Base-by-base conservation (phyloP, 2,888 invertebrate species). In the Eupithecia exiguata region DNA sequence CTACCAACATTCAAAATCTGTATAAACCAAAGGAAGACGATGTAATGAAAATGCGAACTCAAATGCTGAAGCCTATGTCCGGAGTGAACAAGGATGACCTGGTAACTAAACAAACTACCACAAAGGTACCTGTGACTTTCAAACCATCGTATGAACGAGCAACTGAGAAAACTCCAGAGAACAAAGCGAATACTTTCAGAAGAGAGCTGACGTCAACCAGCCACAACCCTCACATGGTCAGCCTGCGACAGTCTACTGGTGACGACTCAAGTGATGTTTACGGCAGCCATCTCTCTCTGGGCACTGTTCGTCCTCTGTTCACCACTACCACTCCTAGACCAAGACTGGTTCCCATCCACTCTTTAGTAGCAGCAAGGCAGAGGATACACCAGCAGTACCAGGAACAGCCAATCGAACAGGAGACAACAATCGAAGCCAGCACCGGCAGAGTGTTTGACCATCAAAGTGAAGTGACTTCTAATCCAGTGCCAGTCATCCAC, bases 181-280 rank as follows among this genome's bases (percentile, higher is more conserved):
- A 88, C 69, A 93, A 95, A 83, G 95, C 96, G 2, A 96, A 96
- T 82, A 93, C 95, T 0, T 88, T 96, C 36, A 92, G 97, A 72
- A 91, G 96, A 61, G 96, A 97, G 82, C 87, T 97, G 46, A 90
- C 95, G 68, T 95, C 95, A 70, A 96, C 95, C n/a, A 91, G 94
- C 66, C 87, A 91, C 0, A 94, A 95, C 76, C 95, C 96, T 70
- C 96, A 95, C 77, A 93, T 96, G 89, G 85, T 95, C 30, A 95
- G 88, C 58, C 84, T 95, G 14, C 95, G 95, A 79, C 96, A 96
- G 84, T 95, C 95, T 0, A 90, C 94, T 30, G 96, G 95, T 16
- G 96, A 96, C 79, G 97, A 97, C 84, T 95, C 96, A 5, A 95
- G 96, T 2, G 96, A 96, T 81, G 96, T 97, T 1, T 97, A 96